Evolutionary conservation across 2,888 invertebrate species (phyloP).

Genomic region (Tinea pellionella): DNA sequence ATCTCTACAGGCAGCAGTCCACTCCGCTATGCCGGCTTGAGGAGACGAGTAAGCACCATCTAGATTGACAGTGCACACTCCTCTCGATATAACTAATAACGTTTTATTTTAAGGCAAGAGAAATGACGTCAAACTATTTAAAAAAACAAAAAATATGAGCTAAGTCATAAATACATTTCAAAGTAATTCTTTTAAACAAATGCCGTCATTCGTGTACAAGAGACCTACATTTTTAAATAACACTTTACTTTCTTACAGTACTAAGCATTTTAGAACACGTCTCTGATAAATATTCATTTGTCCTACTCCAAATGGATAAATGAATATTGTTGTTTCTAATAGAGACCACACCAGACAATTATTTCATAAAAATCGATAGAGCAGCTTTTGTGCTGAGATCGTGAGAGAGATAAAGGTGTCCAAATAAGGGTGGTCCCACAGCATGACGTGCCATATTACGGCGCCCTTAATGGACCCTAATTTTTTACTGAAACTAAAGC

Average conservation of each 20-base stretch:
- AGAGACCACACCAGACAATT: constrained; percentile 1
- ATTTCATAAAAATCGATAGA: background rate
- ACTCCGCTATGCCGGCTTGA: too few relatives aligned
- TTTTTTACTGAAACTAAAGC: background rate
- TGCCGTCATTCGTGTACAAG: too few relatives aligned
- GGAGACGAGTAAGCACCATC: too few relatives aligned
- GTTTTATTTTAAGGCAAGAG: too few relatives aligned
- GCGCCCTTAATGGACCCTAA: background rate
- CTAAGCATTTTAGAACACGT: background rate
- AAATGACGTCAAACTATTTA: too few relatives aligned
- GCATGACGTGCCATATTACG: constrained; percentile 1
- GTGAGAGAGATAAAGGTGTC: constrained; percentile 2
- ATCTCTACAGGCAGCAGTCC: too few relatives aligned
- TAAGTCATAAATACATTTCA: too few relatives aligned
- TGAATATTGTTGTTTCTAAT: background rate
- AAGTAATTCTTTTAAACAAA: too few relatives aligned
- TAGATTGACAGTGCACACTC: too few relatives aligned
- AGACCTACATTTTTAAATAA: background rate
- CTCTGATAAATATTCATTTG: background rate
- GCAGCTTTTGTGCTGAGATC: constrained; percentile 1
- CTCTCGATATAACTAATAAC: too few relatives aligned
- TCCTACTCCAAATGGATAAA: background rate
- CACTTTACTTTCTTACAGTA: background rate
- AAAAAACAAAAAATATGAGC: too few relatives aligned
- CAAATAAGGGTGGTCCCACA: constrained; percentile 9